Evolutionary conservation across 2,113 vertebrate species (phyloP).

Genomic region (Hydrochoerus hydrochaeris): DNA sequence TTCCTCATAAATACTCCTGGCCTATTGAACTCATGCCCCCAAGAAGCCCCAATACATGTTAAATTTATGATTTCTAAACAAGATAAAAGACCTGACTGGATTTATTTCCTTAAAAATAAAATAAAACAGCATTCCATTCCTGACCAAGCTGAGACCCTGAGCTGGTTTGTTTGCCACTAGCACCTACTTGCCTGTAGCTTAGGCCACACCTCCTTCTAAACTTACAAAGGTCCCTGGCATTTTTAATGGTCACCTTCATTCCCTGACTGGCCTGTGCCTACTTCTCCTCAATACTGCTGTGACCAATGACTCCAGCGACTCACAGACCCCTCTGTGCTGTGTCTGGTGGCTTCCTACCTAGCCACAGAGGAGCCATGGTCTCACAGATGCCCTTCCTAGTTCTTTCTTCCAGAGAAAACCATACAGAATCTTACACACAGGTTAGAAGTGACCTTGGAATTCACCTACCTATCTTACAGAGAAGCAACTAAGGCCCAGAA

Average conservation of each 20-base stretch:
- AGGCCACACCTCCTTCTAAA: not conserved
- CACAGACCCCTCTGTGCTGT: not conserved
- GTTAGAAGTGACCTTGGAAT: not conserved
- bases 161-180: not conserved
- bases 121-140: slow-evolving; percentile 47
- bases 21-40: slow-evolving; percentile 75
- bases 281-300: not conserved
- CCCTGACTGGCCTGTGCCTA: not conserved
- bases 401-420: not conserved
- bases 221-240: not conserved
- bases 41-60: slow-evolving; percentile 71
- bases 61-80: slow-evolving; percentile 84
- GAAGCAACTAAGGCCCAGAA: slow-evolving; percentile 18
- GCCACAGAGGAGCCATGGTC: rapidly evolving
- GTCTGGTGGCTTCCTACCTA: not conserved
- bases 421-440: not conserved
- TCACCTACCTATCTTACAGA: not conserved
- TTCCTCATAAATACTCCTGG: slow-evolving; percentile 81
- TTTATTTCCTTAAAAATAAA: slow-evolving; percentile 72
- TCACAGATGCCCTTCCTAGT: not conserved
- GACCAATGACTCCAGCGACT: not conserved
- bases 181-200: not conserved
- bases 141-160: slow-evolving; percentile 18
- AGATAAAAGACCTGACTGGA: slow-evolving; percentile 75
- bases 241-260: not conserved